Base-by-base conservation (phyloP, 2,888 invertebrate genomes). In the Buathra laborator region DNA sequence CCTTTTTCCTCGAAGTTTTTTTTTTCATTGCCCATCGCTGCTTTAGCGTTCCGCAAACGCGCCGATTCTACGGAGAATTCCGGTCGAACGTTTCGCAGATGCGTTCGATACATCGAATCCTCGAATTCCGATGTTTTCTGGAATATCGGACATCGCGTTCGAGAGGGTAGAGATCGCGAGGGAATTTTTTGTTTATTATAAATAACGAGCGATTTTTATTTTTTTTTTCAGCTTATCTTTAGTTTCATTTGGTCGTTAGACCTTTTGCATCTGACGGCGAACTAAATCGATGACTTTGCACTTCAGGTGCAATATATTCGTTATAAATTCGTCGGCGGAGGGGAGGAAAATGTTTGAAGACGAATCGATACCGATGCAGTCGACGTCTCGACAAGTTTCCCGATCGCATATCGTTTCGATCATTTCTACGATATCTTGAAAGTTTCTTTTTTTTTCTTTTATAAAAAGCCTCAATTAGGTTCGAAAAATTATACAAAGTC, bases 271-370 rank as follows among this genome's bases (percentile, higher is more conserved):
- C 86, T 92, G 92, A 44, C 87, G 84, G 29, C 89, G 90, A 37
- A 89, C 89, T 75, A 92, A 79, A 12, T 86, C 87, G 32, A 90
- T 88, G 76, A 92, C 86, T 85, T 90, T 90, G 81, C 90, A 90
- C 86, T 92, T 92, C 16, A 88, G 72, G 46, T 92, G 92, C 68
- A 85, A 86, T 43, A 92, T 67, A 81, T 84, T 84, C 14, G 59
- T 71, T 74, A 90, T 75, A 59, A 92, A 90, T 16, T 91, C 89
- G 9, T 86, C 87, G 29, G 81, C 80, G 1, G 79, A 86, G 19
- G 75, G 66, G 24, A 71, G 56, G 7, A 67, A 32, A n/a, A 79
- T 56, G 37, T 64, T 74, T 10, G 68, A 80, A 29, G 78, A 64
- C 0, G 85, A 84, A 29, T 71, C 77, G 37, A 48, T 72, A 67